Base-by-base conservation (phyloP, 2,888 invertebrate species). In the Acronicta aceris region DNA sequence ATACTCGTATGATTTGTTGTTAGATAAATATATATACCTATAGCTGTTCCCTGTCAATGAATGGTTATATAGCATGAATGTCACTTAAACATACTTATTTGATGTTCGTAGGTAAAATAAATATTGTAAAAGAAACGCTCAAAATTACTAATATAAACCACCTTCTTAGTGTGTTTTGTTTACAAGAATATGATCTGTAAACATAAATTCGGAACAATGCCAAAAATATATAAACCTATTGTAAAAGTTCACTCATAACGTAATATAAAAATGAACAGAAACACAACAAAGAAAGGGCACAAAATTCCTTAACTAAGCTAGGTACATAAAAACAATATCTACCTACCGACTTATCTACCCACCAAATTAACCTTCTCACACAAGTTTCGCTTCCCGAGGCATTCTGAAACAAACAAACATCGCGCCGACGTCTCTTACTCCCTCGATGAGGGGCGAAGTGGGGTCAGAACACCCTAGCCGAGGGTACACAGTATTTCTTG, bases 341-440 rank as follows among this genome's bases (percentile, higher is more conserved):
- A 84, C 81, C 82, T 80, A 82, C 74, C 75, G 75, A 82, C 79
- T 81, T 81, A 83, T 81, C 76, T 82, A 83, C 80, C 83, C 78
- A 76, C 77, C 73, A 77, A 85, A 85, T 85, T 85, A 87, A 84
- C 79, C 72, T 69, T 74, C 74, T 78, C 72, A 79, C 81, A 78
- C 76, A 81, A 85, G 78, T 78, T 76, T 81, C 76, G 79, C 79
- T 81, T 81, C 78, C 76, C 78, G 72, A 74, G 73, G 76, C 71
- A 73, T 81, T 81, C 67, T 65, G 79, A 76, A 82, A 81, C 83
- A 86, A 87, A 84, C 87, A 85, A 84, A 78, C 74, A 76, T 64
- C 59, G 72, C 73, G 61, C 64, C 56, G 69, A 67, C 59, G 40
- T 74, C 79, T 77, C 74, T 77, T 71, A 50, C 62, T 59, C 59